These are phyloP conservation scores for Siniperca chuatsi DNA, from an alignment of 2,113 vertebrate species.

Conservation along the genomic window DNA sequence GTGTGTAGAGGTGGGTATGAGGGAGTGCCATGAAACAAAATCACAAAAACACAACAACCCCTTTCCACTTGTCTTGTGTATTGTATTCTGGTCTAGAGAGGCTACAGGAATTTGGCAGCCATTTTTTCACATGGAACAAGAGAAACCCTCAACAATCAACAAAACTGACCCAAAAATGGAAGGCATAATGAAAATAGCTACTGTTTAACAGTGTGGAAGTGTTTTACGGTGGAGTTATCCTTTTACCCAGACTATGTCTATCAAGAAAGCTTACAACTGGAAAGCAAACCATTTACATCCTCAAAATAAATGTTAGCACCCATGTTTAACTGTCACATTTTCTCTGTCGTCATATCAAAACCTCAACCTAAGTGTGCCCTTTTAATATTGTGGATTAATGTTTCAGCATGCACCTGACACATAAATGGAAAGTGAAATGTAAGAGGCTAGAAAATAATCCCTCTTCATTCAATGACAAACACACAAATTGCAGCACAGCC, in stretches of 20 bases:
- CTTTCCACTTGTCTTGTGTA: neutral
- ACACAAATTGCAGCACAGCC: slow-evolving; percentile 49
- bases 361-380: neutral
- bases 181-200: neutral
- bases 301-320: neutral
- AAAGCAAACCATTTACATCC: neutral
- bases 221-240: neutral
- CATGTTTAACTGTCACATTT: neutral
- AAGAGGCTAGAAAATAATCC: slow-evolving; percentile 48
- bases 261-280: neutral
- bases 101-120: neutral
- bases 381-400: neutral
- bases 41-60: neutral
- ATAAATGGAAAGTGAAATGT: slow-evolving; percentile 38
- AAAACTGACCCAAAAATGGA: neutral
- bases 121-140: neutral
- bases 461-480: slow-evolving; percentile 60
- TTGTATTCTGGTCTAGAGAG: neutral
- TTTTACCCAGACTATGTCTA: neutral
- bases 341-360: neutral
- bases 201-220: neutral
- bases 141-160: neutral
- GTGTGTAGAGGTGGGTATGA: neutral
- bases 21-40: neutral
- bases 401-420: slow-evolving; percentile 7